These are phyloP conservation scores for Diplosoma virens DNA, from an alignment of 23 tunicate species.

Conservation along the genomic window DNA sequence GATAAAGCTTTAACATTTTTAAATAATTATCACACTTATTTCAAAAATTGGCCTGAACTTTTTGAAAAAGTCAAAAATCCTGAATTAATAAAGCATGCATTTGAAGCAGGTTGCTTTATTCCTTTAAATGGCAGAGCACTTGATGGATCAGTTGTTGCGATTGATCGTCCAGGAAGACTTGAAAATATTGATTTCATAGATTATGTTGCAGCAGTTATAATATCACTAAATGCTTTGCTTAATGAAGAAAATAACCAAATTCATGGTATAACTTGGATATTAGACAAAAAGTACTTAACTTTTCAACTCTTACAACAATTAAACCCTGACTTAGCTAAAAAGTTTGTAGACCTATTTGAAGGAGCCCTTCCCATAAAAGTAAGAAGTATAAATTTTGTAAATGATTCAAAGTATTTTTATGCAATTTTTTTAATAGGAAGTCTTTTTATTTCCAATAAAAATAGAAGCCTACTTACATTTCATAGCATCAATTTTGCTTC, in stretches of 20 bases:
- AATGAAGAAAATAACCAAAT: constrained; percentile 68
- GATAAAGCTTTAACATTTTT: constrained; percentile 52
- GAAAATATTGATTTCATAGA: constrained; percentile 32
- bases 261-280: constrained; percentile 72
- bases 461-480: constrained; percentile 41
- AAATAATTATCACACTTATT: constrained; percentile 47
- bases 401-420: constrained; percentile 67
- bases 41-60: constrained; percentile 42
- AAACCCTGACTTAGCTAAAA: constrained; percentile 64
- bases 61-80: constrained; percentile 79
- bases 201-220: constrained; percentile 37
- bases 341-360: constrained; percentile 48
- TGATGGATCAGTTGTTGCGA: constrained; percentile 54
- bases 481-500: constrained; percentile 40
- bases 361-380: constrained; percentile 69
- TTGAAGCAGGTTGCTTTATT: constrained; percentile 41
- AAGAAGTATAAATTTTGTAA: constrained; percentile 59
- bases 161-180: constrained; percentile 58
- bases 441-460: constrained; percentile 74
- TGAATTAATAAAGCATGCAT: constrained; percentile 6
- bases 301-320: constrained; percentile 53
- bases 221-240: constrained; percentile 34
- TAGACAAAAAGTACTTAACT: constrained; percentile 40
- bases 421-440: constrained; percentile 48
- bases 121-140: constrained; percentile 40